These are phyloP conservation scores for Sialis fuliginosa DNA, from an alignment of 2,888 invertebrate genomes.

Conservation along the genomic window DNA sequence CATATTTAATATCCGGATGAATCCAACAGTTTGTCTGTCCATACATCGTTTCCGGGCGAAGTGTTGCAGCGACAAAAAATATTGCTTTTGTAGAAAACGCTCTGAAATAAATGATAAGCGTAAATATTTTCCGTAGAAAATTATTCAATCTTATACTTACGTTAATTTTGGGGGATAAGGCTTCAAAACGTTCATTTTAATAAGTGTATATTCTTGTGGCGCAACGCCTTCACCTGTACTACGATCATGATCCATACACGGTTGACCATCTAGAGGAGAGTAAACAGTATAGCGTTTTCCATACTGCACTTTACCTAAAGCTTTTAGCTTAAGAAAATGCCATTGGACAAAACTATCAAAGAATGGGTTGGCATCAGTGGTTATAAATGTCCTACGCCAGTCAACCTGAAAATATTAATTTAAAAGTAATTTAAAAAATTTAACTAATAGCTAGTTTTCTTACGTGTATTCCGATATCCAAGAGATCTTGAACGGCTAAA, in stretches of 20 bases:
- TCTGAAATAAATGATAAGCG: constrained; percentile 22
- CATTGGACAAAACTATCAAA: constrained; percentile 95
- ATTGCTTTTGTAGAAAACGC: constrained; percentile 35
- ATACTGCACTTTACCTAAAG: constrained; percentile 79
- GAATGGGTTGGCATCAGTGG: constrained; percentile 94
- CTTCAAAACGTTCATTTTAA: constrained; percentile 74
- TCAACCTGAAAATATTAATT: constrained; percentile 48
- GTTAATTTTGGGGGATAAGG: constrained; percentile 54
- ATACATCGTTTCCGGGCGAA: constrained; percentile 99
- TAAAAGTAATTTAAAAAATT: not conserved
- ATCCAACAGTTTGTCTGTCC: constrained; percentile 99
- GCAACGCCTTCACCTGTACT: constrained; percentile 93
- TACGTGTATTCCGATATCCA: constrained; percentile 79
- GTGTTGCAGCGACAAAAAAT: constrained; percentile 88
- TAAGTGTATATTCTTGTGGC: constrained; percentile 92
- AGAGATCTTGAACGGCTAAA: constrained; percentile 68
- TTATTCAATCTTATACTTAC: constrained; percentile 25
- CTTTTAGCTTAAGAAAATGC: constrained; percentile 81
- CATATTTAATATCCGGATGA: constrained; percentile 84
- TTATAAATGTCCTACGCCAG: constrained; percentile 96
- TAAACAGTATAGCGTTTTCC: constrained; percentile 95
- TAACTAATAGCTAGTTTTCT: constrained; percentile 15
- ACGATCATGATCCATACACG: constrained; percentile 99
- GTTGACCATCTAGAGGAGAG: constrained; percentile 91
- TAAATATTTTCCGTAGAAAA: not conserved